phyloP scores from a whole-genome alignment of 2,113 vertebrate genomes.

The Salvelinus alpinus region DNA sequence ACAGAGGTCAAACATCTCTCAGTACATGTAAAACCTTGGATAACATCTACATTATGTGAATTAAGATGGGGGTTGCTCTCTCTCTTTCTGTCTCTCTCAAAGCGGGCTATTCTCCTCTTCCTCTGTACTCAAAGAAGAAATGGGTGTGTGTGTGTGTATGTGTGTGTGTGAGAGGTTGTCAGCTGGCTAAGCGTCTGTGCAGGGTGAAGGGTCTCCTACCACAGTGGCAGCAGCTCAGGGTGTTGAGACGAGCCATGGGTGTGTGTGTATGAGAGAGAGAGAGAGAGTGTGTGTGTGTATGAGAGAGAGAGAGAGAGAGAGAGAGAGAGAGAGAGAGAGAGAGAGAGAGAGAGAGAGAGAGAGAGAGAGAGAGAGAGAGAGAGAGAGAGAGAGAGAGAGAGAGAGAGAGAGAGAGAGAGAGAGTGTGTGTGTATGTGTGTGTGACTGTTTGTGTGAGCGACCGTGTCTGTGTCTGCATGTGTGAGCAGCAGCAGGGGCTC shows the following conservation, averaged over 20 bases:
- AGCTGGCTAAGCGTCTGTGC: not conserved
- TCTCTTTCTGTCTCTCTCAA: not conserved
- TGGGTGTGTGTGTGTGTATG: too few relatives aligned
- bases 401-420: too few relatives aligned
- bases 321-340: too few relatives aligned
- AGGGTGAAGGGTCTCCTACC: slow-evolving; percentile 3
- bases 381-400: too few relatives aligned
- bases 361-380: not conserved
- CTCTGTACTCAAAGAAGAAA: too few relatives aligned
- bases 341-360: not conserved
- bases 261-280: not conserved
- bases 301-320: too few relatives aligned
- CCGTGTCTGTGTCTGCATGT: slow-evolving; percentile 16
- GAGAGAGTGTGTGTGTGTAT: too few relatives aligned
- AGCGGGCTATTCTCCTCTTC: too few relatives aligned
- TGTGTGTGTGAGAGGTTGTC: slow-evolving; percentile 5
- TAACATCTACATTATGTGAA: too few relatives aligned
- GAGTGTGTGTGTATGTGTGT: not conserved
- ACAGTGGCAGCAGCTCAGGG: not conserved
- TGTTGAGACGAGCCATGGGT: not conserved
- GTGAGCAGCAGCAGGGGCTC: not conserved
- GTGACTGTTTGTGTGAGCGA: not conserved
- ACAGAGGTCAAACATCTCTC: too few relatives aligned
- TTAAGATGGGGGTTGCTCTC: too few relatives aligned
- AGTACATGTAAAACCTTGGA: too few relatives aligned